Base-by-base conservation (phyloP, 2,888 invertebrate genomes). In the Merodon equestris region DNA sequence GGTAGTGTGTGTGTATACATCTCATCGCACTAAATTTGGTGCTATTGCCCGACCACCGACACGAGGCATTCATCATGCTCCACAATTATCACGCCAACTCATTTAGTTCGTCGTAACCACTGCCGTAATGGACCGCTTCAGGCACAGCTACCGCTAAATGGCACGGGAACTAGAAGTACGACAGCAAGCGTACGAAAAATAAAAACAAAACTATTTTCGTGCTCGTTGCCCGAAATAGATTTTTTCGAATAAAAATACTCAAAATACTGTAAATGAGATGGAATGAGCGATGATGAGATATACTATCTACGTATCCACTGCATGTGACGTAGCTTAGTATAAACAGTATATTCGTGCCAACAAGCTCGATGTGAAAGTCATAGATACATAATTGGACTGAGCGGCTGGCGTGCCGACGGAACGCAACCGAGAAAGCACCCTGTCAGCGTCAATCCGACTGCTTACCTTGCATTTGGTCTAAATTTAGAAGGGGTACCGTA, bases 21-120 rank as follows among this genome's bases (percentile, higher is more conserved):
- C 47, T 50, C 58, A 53, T 83, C 75, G 66, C 53, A 68, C 82
- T 83, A 82, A 57, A 70, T 70, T 75, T 75, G 75, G 70, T 68
- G 14, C 58, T 70, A 27, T 10, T 13, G 9, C n/a, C 36, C 15
- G 10, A 34, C 14, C 15, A 14, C 42, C 19, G 45, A 36, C 66
- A 47, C 54, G 38, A 53, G 44, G 54, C 64, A 66, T 76, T 71
- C 58, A 76, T 71, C 76, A 76, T 50, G 15, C 13, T 66, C 76
- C 70, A 66, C 64, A 76, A 76, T 76, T 76, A 76, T 19, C 44
- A 64, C 64, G 64, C 71, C 60, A 60, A 76, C 64, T 76, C 56
- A 60, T 66, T 56, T 64, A 50, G 34, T 14, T 63, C 9, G 15
- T 36, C 10, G 36, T n/a, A 27, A 27, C 27, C 2, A 7, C 27